phyloP scores from a whole-genome alignment of 2,113 vertebrate genomes.

The Ranitomeya imitator region DNA sequence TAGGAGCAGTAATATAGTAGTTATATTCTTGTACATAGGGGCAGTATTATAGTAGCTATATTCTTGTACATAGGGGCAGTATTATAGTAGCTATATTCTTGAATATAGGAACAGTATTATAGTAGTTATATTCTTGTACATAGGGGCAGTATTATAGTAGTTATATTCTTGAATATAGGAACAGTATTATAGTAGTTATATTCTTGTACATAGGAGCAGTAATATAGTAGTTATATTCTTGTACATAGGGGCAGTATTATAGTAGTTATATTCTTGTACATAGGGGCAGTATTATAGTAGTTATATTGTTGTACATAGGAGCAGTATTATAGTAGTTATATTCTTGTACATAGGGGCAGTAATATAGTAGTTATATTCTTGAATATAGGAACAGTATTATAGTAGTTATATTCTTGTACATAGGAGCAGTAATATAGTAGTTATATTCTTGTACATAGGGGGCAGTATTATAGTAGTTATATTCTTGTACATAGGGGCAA shows the following conservation, averaged over 20 bases:
- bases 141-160: background rate
- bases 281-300: slow-evolving; percentile 5
- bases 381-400: background rate
- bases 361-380: background rate
- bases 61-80: background rate
- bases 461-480: too few species aligned
- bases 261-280: background rate
- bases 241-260: background rate
- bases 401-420: too few species aligned
- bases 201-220: background rate
- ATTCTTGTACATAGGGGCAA: too few species aligned
- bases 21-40: background rate
- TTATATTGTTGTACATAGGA: background rate
- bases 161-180: background rate
- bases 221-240: slow-evolving; percentile 11
- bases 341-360: background rate
- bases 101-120: background rate
- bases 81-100: slow-evolving; percentile 6
- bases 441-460: too few species aligned
- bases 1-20: background rate
- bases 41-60: slow-evolving; percentile 7
- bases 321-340: slow-evolving; percentile 18
- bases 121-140: background rate
- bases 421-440: too few species aligned
- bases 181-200: background rate